Conservation (phyloP, 1,140 invertebrate species). For the Meteorus sp. region DNA sequence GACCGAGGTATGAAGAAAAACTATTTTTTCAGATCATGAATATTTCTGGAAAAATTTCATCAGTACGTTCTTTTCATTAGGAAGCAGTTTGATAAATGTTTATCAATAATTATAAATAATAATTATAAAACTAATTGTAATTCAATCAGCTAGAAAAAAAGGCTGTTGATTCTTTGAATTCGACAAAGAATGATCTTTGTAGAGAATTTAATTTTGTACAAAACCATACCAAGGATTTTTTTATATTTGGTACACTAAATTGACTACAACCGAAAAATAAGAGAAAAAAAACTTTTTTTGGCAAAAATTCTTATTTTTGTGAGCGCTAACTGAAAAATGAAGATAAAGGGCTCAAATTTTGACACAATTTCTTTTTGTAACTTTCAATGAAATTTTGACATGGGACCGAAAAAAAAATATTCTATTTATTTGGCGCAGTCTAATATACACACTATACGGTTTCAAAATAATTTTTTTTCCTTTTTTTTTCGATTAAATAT, state of each 20-base stretch:
- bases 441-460: background rate
- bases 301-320: background rate
- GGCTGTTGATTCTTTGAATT: constrained; percentile 1
- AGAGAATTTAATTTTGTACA: constrained; percentile 1
- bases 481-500: too few species aligned
- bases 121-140: background rate
- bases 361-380: background rate
- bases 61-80: background rate
- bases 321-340: constrained; percentile 2
- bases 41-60: background rate
- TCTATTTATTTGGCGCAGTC: background rate
- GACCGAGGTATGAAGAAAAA: constrained; percentile 1
- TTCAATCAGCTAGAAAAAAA: constrained; percentile 9
- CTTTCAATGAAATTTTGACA: background rate
- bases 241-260: background rate
- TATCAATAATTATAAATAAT: constrained; percentile 6
- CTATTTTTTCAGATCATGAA: constrained; percentile 4
- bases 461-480: too few species aligned
- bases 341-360: constrained; percentile 4
- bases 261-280: background rate
- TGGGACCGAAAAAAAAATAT: background rate
- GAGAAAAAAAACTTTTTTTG: background rate
- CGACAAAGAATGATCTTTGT: background rate
- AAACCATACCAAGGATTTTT: constrained; percentile 3
- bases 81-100: constrained; percentile 3